Conservation (phyloP, 2,797 vertebrate species). For the Myotis myotis region DNA sequence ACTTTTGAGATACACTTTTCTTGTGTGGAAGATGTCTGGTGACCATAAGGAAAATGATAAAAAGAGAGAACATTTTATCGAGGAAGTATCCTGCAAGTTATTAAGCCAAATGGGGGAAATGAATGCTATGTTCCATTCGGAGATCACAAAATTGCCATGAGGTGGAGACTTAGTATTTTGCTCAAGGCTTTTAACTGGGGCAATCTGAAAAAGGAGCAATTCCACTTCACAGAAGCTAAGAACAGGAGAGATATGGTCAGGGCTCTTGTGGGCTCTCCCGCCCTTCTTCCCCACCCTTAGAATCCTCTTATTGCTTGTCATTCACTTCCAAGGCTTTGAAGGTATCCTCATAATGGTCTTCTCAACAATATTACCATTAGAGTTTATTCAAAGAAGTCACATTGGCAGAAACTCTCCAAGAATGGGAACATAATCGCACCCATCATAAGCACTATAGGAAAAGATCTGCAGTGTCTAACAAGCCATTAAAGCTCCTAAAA, state of each 20-base stretch:
- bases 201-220: background rate
- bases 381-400: background rate
- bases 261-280: rapidly evolving
- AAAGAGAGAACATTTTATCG: background rate
- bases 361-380: background rate
- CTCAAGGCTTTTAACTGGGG: background rate
- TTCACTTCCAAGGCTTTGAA: background rate
- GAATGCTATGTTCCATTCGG: background rate
- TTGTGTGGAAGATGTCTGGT: background rate
- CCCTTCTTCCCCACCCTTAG: no score
- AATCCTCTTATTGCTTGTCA: background rate
- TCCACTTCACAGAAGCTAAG: background rate
- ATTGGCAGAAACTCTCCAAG: background rate
- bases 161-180: background rate
- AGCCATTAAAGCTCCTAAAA: constrained; percentile 25
- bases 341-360: background rate
- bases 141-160: background rate
- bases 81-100: background rate
- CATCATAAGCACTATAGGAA: background rate
- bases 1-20: background rate
- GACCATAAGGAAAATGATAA: background rate
- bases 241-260: background rate
- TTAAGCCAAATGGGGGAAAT: background rate
- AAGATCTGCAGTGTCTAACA: background rate
- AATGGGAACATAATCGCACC: background rate